A percentile compares a stretch with the other conserved stretches of the same genome.
Conservation (phyloP, 1,140 invertebrate genomes). For the Aplysia californica region DNA sequence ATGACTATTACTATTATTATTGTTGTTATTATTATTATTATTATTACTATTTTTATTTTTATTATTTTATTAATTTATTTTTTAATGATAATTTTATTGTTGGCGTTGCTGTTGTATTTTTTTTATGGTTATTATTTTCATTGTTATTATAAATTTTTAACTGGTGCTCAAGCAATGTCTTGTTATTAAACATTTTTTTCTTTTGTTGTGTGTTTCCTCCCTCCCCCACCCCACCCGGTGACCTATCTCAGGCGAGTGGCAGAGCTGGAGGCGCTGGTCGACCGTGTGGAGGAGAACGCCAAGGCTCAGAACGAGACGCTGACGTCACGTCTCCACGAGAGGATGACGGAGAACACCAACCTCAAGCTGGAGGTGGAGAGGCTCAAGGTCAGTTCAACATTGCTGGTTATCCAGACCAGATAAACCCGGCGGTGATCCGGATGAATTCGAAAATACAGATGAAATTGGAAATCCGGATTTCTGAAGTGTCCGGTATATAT, state of each 20-base stretch:
- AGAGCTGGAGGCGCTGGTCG: constrained; percentile 59
- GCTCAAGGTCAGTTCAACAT: constrained; percentile 54
- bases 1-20: too few relatives aligned
- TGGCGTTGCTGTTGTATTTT: constrained; percentile 6
- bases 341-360: constrained; percentile 45
- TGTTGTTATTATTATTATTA: too few relatives aligned
- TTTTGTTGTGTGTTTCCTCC: too few relatives aligned
- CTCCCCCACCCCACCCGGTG: too few relatives aligned
- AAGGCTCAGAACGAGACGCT: constrained; percentile 52
- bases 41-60: too few relatives aligned
- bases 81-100: not conserved
- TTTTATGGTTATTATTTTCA: not conserved
- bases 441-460: too few relatives aligned
- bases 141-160: constrained; percentile 14
- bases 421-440: too few relatives aligned
- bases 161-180: too few relatives aligned
- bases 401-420: too few relatives aligned
- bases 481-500: too few relatives aligned
- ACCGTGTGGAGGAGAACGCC: constrained; percentile 53
- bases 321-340: constrained; percentile 50
- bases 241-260: constrained; percentile 56
- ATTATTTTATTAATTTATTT: not conserved
- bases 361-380: constrained; percentile 60
- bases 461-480: not conserved
- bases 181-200: too few relatives aligned